Base-by-base conservation (phyloP, 2,797 vertebrate species). In the Cyclopterus lumpus region DNA sequence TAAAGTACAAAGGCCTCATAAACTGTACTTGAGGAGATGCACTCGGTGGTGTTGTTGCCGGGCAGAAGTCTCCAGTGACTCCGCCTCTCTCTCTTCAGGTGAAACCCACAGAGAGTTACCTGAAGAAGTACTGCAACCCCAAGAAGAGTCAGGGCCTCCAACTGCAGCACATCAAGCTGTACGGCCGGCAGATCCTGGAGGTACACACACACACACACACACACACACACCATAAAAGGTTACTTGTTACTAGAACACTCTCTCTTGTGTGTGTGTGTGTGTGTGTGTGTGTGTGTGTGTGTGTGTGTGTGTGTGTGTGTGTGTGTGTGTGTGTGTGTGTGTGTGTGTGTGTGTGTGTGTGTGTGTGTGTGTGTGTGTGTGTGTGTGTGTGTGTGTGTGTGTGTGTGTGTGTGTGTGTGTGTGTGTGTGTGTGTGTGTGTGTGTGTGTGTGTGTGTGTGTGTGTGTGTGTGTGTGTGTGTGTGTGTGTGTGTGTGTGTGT, bases 41-140 rank as follows among this genome's bases (percentile, higher is more conserved):
- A 9, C 28, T 64, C 36, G 6, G 63, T 36, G 9, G 7, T 8
- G 34, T 34, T 34, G 34, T 9, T 36, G 34, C 12, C 4, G 7
- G 9, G 1, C 9, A 8, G 22, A 58, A 67, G 70, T 44, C 66
- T 71, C 57, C 34, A 26, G 8, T 55, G n/a, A n/a, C n/a, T n/a
- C n/a, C n/a, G 38, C 28, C 20, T 16, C 14, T 53, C 14, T 59
- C 8, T 28, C 16, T 86, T 83, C 75, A 99, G 98, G 96, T 96
- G 89, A 99, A 98, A 86, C 97, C 97, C 71, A 97, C 95, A 94
- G 98, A 99, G 55, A 93, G 92, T 0, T 98, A 97, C 89, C 89
- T 99, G 86, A 99, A 97, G 93, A 99, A 99, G 88, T 99, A 99
- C 83, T 96, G 96, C 82, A 98, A 96, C 88, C 97, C 96, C 8